Conservation (phyloP, 1,140 invertebrate species). For the Danaus plexippus region DNA sequence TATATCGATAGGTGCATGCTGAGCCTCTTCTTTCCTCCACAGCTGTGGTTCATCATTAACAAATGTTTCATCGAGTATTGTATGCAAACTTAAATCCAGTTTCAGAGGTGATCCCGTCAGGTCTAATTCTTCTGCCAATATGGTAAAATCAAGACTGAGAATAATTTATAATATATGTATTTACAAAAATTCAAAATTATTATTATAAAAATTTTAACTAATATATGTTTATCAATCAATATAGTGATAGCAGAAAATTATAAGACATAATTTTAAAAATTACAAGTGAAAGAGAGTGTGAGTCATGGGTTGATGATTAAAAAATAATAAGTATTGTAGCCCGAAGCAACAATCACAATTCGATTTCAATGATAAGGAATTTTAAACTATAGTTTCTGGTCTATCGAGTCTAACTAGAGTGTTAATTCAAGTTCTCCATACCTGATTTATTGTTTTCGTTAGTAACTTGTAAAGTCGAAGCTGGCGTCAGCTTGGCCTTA, state of each 20-base stretch:
- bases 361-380: no score
- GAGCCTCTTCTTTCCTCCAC: conserved; percentile 59
- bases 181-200: conserved; percentile 2
- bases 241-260: neutral
- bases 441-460: conserved; percentile 16
- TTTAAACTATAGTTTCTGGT: no score
- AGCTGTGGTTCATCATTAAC: conserved; percentile 59
- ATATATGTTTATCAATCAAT: neutral
- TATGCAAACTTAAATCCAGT: conserved; percentile 63
- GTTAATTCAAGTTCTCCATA: conserved; percentile 2
- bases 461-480: conserved; percentile 8
- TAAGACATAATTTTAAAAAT: no score
- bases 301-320: no score
- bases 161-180: conserved; percentile 4
- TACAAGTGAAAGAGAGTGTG: no score
- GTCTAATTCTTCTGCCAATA: conserved; percentile 56
- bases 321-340: no score
- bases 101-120: conserved; percentile 68
- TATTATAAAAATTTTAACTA: neutral
- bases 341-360: no score
- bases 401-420: no score
- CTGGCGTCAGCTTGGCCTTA: conserved; percentile 23
- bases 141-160: neutral
- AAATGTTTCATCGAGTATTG: conserved; percentile 64
- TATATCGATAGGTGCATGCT: conserved; percentile 46